A percentile compares a stretch with the other conserved stretches of the same genome.
Conservation (phyloP, 2,113 vertebrate genomes). For the Pygoscelis adeliae region DNA sequence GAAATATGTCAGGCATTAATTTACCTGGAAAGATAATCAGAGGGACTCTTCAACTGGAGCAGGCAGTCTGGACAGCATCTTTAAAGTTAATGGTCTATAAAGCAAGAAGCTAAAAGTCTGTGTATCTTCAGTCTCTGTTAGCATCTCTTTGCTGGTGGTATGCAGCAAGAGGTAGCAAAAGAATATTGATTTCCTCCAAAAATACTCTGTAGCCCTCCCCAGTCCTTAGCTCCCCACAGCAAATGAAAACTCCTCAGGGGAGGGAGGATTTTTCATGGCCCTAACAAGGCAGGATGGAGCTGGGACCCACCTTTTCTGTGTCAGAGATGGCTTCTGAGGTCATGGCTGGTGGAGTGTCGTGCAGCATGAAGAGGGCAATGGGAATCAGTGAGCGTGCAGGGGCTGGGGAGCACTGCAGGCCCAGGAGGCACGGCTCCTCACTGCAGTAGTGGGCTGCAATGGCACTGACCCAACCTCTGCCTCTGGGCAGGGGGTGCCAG, state of each 20-base stretch:
- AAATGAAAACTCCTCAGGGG: too few species aligned
- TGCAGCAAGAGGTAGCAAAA: not conserved
- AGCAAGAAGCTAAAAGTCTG: not conserved
- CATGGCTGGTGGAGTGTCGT: rapidly evolving
- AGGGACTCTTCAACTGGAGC: not conserved
- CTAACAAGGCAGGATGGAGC: not conserved
- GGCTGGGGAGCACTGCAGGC: not conserved
- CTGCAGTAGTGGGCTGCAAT: not conserved
- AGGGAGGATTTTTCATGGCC: not conserved
- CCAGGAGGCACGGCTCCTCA: not conserved
- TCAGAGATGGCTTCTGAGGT: not conserved
- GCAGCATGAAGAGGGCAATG: too few species aligned
- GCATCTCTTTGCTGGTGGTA: not conserved
- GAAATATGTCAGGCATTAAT: not conserved
- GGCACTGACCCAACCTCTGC: not conserved
- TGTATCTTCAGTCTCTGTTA: not conserved
- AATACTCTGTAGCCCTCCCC: not conserved
- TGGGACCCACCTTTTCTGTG: too few species aligned
- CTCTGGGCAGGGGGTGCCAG: not conserved
- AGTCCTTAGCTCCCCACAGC: not conserved
- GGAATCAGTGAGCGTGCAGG: rapidly evolving
- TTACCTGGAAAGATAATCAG: slow-evolving; percentile 3
- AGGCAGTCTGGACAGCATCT: not conserved
- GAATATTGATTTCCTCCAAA: not conserved
- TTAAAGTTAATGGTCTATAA: not conserved